Conservation (phyloP, 2,888 invertebrate genomes). For the Drosophila macrothrix region DNA sequence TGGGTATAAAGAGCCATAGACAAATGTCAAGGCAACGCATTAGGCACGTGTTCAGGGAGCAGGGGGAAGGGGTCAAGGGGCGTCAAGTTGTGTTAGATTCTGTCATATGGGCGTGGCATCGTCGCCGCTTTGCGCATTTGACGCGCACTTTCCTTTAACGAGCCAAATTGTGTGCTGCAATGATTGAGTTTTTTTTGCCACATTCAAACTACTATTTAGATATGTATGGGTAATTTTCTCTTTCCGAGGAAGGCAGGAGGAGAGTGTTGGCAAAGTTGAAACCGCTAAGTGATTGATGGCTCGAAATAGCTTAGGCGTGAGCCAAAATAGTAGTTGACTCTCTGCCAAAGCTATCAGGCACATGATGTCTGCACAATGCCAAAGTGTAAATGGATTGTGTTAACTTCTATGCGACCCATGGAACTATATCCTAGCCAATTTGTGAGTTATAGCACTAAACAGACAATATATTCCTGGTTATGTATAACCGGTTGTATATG, state of each 20-base stretch:
- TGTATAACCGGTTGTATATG: background rate
- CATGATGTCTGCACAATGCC: conserved; percentile 1
- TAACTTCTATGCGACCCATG: conserved; percentile 16
- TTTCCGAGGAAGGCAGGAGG: background rate
- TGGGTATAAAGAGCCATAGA: conserved; percentile 30
- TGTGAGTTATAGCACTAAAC: background rate
- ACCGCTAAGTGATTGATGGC: conserved; percentile 58
- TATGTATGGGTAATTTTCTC: conserved; percentile 23
- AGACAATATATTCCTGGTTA: background rate
- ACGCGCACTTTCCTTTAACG: conserved; percentile 61
- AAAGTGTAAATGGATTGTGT: conserved; percentile 31
- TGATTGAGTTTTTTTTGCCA: conserved; percentile 38
- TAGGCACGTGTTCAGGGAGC: conserved; percentile 33
- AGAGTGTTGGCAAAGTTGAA: conserved; percentile 39
- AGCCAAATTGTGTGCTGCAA: conserved; percentile 57
- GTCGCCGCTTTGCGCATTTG: conserved; percentile 53
- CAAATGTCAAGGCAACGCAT: conserved; percentile 55
- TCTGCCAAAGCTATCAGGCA: conserved; percentile 15
- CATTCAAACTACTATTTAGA: conserved; percentile 45
- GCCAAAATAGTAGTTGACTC: conserved; percentile 37
- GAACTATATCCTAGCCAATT: conserved; percentile 18
- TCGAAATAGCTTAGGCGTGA: conserved; percentile 10
- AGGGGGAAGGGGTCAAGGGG: background rate
- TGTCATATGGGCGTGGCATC: conserved; percentile 55
- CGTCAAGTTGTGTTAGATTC: conserved; percentile 16